Conservation (phyloP, 2,888 invertebrate genomes). For the Deladenus siricidicola region DNA sequence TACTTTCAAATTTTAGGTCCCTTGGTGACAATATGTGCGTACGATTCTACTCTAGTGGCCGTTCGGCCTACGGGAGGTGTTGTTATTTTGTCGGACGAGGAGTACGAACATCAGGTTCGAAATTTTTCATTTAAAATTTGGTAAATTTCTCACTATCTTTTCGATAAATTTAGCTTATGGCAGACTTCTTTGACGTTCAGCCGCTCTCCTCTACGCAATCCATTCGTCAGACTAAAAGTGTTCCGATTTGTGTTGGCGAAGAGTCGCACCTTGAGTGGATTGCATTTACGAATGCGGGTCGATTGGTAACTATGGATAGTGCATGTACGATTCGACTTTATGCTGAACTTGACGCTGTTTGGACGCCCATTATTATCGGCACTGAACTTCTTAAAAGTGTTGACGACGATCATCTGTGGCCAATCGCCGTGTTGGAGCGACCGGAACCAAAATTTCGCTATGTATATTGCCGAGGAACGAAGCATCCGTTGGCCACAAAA, state of each 20-base stretch:
- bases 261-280: slow-evolving; percentile 33
- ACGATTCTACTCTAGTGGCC: slow-evolving; percentile 3
- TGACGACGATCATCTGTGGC: slow-evolving; percentile 41
- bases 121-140: neutral
- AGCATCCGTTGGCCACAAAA: slow-evolving; percentile 19
- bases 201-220: neutral
- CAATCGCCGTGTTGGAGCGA: slow-evolving; percentile 33
- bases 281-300: slow-evolving; percentile 35
- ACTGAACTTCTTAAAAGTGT: slow-evolving; percentile 21
- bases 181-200: slow-evolving; percentile 5
- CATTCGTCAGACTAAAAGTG: neutral
- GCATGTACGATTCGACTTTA: slow-evolving; percentile 26
- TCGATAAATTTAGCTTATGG: neutral
- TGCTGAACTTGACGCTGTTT: slow-evolving; percentile 29
- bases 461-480: slow-evolving; percentile 36
- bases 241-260: slow-evolving; percentile 5
- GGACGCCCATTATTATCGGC: slow-evolving; percentile 46
- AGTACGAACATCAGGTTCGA: slow-evolving; percentile 26
- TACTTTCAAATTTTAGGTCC: slow-evolving; percentile 12
- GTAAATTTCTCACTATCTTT: neutral
- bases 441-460: slow-evolving; percentile 34
- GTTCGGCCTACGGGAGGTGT: slow-evolving; percentile 16
- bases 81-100: slow-evolving; percentile 12
- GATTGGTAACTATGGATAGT: slow-evolving; percentile 40
- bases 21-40: slow-evolving; percentile 16